phyloP scores from a whole-genome alignment of 2,113 vertebrate genomes.

The Urocynchramus pylzowi region DNA sequence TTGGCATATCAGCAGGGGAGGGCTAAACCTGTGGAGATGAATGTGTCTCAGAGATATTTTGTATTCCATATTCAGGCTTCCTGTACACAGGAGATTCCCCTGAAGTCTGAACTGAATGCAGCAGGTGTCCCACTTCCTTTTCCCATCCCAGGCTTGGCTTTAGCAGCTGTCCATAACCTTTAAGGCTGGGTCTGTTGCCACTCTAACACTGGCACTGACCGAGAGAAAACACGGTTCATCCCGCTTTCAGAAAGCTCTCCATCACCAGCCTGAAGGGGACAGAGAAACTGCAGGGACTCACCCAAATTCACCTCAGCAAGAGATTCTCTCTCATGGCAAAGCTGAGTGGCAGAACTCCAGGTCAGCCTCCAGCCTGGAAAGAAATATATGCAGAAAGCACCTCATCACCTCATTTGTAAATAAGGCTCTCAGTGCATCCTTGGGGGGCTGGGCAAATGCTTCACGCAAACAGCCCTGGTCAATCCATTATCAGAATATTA shows the following conservation, averaged over 20 bases:
- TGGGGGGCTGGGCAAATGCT: neutral
- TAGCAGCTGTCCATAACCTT: neutral
- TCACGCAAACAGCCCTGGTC: neutral
- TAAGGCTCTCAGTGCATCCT: fast-evolving
- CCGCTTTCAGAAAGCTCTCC: neutral
- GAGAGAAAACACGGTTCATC: fast-evolving
- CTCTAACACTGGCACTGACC: neutral
- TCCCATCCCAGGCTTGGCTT: neutral
- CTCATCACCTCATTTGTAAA: neutral
- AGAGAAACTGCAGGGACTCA: neutral
- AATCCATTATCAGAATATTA: neutral
- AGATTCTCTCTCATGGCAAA: neutral
- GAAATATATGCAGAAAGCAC: neutral
- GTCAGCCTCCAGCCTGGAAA: neutral
- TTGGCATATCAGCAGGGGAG: neutral
- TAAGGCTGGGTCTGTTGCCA: neutral
- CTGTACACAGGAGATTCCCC: neutral
- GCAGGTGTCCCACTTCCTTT: neutral
- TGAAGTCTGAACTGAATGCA: neutral
- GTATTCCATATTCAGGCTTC: neutral
- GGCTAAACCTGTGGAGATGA: neutral
- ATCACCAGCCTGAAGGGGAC: neutral
- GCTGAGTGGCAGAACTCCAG: neutral
- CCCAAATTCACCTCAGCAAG: neutral
- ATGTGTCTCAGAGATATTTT: fast-evolving